Evolutionary conservation across 2,797 vertebrate species (phyloP).

Genomic region (Pitangus sulphuratus): DNA sequence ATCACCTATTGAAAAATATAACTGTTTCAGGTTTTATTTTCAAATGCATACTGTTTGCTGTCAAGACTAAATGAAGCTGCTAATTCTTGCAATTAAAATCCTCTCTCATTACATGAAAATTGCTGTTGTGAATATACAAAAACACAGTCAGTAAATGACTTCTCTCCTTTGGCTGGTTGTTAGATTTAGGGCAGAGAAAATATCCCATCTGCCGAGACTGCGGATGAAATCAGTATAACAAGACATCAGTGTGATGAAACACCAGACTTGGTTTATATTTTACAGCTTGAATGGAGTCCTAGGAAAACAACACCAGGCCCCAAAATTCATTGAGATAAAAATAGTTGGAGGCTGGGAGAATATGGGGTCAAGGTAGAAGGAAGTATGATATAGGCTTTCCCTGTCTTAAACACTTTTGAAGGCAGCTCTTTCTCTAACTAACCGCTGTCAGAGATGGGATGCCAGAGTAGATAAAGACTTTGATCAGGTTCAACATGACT

Average conservation of each 20-base stretch:
- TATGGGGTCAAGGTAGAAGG: background rate
- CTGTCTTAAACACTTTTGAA: background rate
- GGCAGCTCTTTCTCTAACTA: background rate
- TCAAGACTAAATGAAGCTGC: conserved; percentile 7
- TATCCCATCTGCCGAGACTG: background rate
- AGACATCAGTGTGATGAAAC: background rate
- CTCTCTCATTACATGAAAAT: background rate
- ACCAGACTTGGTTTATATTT: background rate
- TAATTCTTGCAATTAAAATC: conserved; percentile 12
- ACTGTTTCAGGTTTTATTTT: conserved; percentile 1
- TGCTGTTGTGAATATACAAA: background rate
- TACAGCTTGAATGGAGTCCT: background rate
- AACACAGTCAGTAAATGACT: background rate
- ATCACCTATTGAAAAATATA: background rate
- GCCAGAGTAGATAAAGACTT: background rate
- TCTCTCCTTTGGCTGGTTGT: background rate
- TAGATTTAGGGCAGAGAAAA: background rate
- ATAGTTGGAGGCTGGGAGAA: background rate
- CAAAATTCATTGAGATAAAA: background rate
- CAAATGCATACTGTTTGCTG: background rate
- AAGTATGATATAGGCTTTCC: background rate
- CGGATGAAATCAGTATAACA: background rate
- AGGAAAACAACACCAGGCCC: background rate
- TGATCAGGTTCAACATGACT: background rate
- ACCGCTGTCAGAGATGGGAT: background rate